These are phyloP conservation scores for Zosterops borbonicus DNA, from an alignment of 2,113 vertebrate genomes.

Conservation along the genomic window DNA sequence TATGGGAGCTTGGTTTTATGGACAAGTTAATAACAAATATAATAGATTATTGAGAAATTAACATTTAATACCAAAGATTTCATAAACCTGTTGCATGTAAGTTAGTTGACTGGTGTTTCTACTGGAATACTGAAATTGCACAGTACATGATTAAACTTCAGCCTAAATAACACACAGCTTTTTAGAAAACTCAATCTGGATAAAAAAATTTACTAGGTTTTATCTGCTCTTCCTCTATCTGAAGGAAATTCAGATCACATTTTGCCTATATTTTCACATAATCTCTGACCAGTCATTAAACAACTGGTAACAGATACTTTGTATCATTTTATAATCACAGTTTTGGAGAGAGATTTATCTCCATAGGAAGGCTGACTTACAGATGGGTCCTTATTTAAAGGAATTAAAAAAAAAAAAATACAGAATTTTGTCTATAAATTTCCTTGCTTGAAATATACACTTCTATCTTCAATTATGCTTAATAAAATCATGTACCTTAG, in stretches of 20 bases:
- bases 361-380: background rate
- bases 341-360: background rate
- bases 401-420: background rate
- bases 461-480: background rate
- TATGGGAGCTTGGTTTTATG: background rate
- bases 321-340: background rate
- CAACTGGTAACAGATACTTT: background rate
- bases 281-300: background rate
- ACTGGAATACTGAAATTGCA: background rate
- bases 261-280: background rate
- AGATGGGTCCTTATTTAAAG: background rate
- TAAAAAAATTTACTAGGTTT: background rate
- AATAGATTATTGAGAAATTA: background rate
- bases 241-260: background rate
- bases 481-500: background rate
- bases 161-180: background rate
- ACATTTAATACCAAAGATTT: background rate
- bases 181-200: background rate
- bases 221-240: background rate
- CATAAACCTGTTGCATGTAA: background rate
- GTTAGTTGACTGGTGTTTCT: background rate
- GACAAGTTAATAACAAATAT: background rate
- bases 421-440: background rate
- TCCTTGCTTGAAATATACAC: background rate
- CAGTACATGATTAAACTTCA: background rate